Evolutionary conservation across 2,888 invertebrate species (phyloP).

Genomic region (Cantharis rufa): DNA sequence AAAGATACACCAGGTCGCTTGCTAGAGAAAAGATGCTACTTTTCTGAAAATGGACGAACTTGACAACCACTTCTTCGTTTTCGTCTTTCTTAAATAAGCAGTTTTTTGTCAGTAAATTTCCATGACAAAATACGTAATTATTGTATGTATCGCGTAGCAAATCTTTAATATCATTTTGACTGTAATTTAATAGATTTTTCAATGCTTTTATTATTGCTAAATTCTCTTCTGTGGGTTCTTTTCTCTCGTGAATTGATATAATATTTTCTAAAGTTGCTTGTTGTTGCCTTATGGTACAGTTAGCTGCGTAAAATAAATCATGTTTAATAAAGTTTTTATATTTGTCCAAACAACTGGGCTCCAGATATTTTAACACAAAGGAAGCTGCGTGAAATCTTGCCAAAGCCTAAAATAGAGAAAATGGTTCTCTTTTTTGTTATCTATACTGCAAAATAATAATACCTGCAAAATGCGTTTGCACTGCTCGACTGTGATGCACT

Average conservation of each 20-base stretch:
- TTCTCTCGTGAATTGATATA: not conserved
- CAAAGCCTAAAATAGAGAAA: not conserved
- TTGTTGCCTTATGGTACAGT: not conserved
- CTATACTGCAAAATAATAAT: not conserved
- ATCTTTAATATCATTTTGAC: not conserved
- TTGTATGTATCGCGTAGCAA: not conserved
- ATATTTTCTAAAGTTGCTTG: not conserved
- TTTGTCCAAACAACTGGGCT: not conserved
- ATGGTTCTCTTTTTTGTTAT: too few relatives aligned
- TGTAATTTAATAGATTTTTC: not conserved
- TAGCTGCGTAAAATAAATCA: not conserved
- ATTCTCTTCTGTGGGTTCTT: not conserved
- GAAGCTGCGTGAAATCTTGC: not conserved
- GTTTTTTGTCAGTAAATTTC: not conserved
- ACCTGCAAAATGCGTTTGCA: not conserved
- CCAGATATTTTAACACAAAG: not conserved
- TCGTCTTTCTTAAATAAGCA: not conserved
- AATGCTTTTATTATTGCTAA: not conserved
- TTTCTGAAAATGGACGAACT: not conserved
- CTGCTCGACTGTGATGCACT: not conserved
- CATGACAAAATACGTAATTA: not conserved
- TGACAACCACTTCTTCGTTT: not conserved
- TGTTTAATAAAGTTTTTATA: not conserved
- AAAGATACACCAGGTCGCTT: not conserved
- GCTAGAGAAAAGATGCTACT: not conserved